A percentile compares a stretch with the other conserved stretches of the same genome.
phyloP scores from a whole-genome alignment of 2,113 vertebrate genomes.

The Chaetops frenatus region DNA sequence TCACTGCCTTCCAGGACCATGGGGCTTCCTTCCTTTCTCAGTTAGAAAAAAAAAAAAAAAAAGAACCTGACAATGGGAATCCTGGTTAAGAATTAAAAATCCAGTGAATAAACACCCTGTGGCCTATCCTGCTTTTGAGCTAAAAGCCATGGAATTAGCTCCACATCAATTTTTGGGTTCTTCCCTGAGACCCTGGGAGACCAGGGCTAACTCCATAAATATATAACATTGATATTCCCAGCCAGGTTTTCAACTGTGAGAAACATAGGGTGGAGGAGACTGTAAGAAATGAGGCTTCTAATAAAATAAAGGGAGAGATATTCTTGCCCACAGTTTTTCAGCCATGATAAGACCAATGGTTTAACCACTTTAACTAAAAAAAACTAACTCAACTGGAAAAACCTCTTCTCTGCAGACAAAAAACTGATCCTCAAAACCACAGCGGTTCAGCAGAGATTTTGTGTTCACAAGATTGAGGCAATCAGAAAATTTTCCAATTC shows the following conservation, averaged over 20 bases:
- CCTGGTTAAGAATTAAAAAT: neutral
- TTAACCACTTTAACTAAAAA: neutral
- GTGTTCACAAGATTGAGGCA: neutral
- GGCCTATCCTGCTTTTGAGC: neutral
- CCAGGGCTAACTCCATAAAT: neutral
- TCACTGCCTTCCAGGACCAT: neutral
- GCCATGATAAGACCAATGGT: neutral
- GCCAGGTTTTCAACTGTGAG: neutral
- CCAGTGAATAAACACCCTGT: neutral
- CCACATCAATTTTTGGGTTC: neutral
- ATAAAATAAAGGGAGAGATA: neutral
- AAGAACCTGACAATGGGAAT: neutral
- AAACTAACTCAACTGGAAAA: neutral
- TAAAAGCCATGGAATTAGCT: neutral
- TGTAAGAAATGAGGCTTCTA: neutral
- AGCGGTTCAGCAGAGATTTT: neutral
- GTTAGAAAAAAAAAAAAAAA: neutral
- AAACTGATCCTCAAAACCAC: neutral
- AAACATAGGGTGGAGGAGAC: neutral
- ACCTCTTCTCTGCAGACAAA: neutral
- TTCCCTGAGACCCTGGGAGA: neutral
- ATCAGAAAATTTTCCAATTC: conserved; percentile 9
- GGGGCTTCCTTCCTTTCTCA: neutral
- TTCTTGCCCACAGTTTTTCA: neutral
- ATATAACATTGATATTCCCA: neutral